phyloP scores from a whole-genome alignment of 2,888 invertebrate genomes.

The Zele albiditarsus region DNA sequence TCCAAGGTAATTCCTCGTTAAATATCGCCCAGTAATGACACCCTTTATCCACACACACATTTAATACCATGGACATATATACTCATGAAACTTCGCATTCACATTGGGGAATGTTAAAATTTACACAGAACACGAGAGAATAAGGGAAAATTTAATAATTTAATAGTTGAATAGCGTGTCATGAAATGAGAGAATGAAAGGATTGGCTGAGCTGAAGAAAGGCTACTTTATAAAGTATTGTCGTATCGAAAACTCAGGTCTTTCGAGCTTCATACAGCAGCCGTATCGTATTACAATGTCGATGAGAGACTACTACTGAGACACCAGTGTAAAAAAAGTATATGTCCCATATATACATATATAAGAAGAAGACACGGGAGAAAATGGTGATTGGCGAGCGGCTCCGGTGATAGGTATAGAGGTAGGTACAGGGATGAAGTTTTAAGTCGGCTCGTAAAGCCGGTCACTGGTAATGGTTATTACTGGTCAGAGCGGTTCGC shows the following conservation, averaged over 20 bases:
- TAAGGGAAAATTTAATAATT: not conserved
- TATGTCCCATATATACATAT: not conserved
- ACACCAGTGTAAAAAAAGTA: not conserved
- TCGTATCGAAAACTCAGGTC: not conserved
- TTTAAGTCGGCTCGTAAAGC: slow-evolving; percentile 62
- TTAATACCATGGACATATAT: slow-evolving; percentile 21
- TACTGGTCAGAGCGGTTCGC: slow-evolving; percentile 55
- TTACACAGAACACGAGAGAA: not conserved
- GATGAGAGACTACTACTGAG: slow-evolving; percentile 5
- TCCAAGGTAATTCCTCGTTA: slow-evolving; percentile 62
- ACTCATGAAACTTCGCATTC: not conserved
- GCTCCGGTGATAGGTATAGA: slow-evolving; percentile 3
- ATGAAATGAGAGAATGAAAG: not conserved
- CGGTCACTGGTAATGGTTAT: slow-evolving; percentile 62
- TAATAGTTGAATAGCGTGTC: not conserved
- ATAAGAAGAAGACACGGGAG: slow-evolving; percentile 9
- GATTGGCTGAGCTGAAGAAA: not conserved
- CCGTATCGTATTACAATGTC: slow-evolving; percentile 37
- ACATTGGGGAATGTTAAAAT: not conserved
- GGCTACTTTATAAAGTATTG: not conserved
- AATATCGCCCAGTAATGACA: slow-evolving; percentile 59
- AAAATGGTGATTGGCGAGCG: slow-evolving; percentile 47
- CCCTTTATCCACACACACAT: slow-evolving; percentile 24
- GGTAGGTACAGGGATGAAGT: slow-evolving; percentile 50
- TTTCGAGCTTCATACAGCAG: not conserved